Base-by-base conservation (phyloP, 2,797 vertebrate species). In the Scarus forsteni region DNA sequence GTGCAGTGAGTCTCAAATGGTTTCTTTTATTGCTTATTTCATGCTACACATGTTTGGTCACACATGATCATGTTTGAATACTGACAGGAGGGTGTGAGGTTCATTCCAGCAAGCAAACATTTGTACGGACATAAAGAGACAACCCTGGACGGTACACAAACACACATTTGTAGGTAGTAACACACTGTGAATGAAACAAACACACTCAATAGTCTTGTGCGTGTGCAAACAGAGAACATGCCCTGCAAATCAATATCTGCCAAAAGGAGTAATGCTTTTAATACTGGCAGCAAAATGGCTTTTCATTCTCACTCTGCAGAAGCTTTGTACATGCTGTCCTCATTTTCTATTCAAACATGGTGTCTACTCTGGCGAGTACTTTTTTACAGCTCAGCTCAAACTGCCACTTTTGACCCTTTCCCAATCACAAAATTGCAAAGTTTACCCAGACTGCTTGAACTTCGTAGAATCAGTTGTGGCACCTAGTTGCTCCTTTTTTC, bases 231-330 rank as follows among this genome's bases (percentile, higher is more conserved):
- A 16, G 16, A 58, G 51, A 15, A 57, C 40, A 10, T 40, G 34
- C 58, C 73, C 12, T 40, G 51, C 14, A 49, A 60, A 59, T 58
- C 58, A 44, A 61, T 63, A 59, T 61, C 73, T 78, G 79, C 78
- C 74, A 73, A 36, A 62, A 78, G 71, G 56, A 81, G 58, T 62
- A 70, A 69, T 48, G 56, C 45, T 59, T 64, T 53, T 36, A 27
- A 78, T 65, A 42, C 54, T 27, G 54, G 49, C 67, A 55, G n/a
- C 57, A 49, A 66, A 73, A 59, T 56, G 55, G 56, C 46, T 80
- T 80, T 81, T 83, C 52, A 80, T 84, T 86, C 84, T 56, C 54
- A 58, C 57, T 16, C 66, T 46, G 66, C 64, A 79, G 74, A 72
- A 66, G 40, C 67, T 7, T 66, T 72, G 43, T 54, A 18, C 35